Conservation (phyloP, 1,140 invertebrate species). For the Propsilocerus akamusi region DNA sequence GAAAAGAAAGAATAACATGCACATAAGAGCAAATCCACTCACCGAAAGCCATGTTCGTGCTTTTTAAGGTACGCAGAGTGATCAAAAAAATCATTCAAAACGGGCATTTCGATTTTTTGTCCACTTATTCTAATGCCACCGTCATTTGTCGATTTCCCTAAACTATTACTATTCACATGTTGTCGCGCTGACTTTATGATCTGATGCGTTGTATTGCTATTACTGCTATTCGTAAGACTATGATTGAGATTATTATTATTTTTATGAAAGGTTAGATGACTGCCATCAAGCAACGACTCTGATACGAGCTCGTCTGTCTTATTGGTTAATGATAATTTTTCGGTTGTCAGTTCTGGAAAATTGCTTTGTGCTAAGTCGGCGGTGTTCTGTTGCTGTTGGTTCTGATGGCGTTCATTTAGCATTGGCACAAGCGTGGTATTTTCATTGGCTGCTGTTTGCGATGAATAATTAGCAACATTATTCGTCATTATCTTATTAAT, state of each 20-base stretch:
- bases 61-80: neutral
- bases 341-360: neutral
- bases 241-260: too few relatives aligned
- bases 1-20: too few relatives aligned
- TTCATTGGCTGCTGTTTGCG: too few relatives aligned
- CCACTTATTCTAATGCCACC: neutral
- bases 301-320: neutral
- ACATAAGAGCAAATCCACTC: neutral
- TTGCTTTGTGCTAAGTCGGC: neutral
- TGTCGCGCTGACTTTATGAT: neutral
- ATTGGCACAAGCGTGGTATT: too few relatives aligned
- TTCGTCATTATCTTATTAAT: too few relatives aligned
- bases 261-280: too few relatives aligned
- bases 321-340: slow-evolving; percentile 3
- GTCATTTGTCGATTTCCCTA: neutral
- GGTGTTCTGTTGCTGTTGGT: too few relatives aligned
- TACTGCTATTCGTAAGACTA: too few relatives aligned
- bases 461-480: too few relatives aligned
- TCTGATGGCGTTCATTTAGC: too few relatives aligned
- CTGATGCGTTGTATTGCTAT: too few relatives aligned
- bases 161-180: neutral
- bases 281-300: too few relatives aligned
- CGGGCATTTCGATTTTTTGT: neutral
- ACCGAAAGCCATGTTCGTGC: neutral
- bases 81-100: neutral